These are phyloP conservation scores for Hermaeophaga mercurialis DNA, from an alignment of 2,888 invertebrate species.

Conservation along the genomic window DNA sequence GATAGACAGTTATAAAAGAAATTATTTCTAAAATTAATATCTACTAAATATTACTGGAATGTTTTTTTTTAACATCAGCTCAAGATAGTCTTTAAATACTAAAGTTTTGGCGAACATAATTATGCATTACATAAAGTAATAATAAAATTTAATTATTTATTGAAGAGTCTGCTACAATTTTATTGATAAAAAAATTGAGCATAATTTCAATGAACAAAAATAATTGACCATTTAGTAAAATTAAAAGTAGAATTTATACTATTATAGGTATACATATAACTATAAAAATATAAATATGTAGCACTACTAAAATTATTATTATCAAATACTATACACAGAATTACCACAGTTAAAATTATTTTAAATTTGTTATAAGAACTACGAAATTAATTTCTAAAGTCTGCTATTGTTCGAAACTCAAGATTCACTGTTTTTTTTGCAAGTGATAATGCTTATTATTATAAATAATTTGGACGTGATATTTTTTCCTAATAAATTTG, in stretches of 20 bases:
- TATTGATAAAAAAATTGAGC: neutral
- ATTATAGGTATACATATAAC: neutral
- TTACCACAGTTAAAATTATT: neutral
- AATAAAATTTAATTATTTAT: too few species aligned
- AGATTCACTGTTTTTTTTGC: too few species aligned
- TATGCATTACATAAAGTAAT: slow-evolving; percentile 7
- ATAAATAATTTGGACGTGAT: too few species aligned
- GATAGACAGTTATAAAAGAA: neutral
- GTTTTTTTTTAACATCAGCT: neutral
- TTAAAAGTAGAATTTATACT: neutral
- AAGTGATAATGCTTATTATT: too few species aligned
- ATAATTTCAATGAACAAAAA: neutral
- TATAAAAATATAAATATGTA: slow-evolving; percentile 9
- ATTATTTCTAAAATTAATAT: neutral
- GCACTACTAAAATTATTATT: slow-evolving; percentile 3
- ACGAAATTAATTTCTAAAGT: too few species aligned
- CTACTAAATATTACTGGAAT: slow-evolving; percentile 7
- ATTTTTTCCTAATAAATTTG: too few species aligned
- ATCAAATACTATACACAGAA: neutral
- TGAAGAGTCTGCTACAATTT: too few species aligned
- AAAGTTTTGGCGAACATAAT: slow-evolving; percentile 1
- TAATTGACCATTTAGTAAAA: slow-evolving; percentile 6
- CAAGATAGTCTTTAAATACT: neutral
- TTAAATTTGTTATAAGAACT: neutral
- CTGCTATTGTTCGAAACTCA: too few species aligned